Evolutionary conservation across 2,888 invertebrate genomes (phyloP), one percentile per base, ranked within the genome.

Genomic region (Fissipunctia ypsillon): DNA sequence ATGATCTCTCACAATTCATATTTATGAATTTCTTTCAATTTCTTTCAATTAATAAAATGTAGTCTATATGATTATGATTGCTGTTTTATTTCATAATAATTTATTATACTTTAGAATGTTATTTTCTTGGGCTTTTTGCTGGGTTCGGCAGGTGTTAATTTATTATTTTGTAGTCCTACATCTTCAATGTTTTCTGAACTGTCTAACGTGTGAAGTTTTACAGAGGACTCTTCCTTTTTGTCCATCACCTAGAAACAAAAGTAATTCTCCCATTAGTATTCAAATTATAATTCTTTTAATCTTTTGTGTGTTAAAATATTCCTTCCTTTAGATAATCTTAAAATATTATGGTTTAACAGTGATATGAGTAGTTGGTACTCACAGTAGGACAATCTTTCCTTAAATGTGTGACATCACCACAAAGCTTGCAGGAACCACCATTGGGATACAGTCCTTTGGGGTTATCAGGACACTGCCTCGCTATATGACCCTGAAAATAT

Each of bases 391-490:
- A 98, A 90, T 98, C 98, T 91, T 97, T 98, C 85, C 97, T 98
- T 79, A 98, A 95, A 95, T 99, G 99, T 60, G 98, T 98, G 16
- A 98, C 98, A 91, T 98, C 98, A 9, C 98, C 98, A 95, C 99
- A 99, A 4, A 97, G 95, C 86, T 97, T 98, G 90, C 98, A 98
- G n/a, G 96, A 94, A 2, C 98, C 98, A 52, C 98, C 99, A 93
- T 98, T 97, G 0, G 99, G 99, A 95, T 99, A 99, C 12, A 98
- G 93, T 0, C 99, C 99, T 89, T 97, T 97, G 0, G 98, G 97
- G 95, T 99, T 99, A 89, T 99, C 98, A 6, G 98, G 98, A 93
- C 99, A 99, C 88, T 98, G 98, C 78, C 97, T 97, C 0, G 99
- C 97, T 86, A 99, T 97, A 92, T 99, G 99, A 10, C 99, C 99